Evolutionary conservation across 2,888 invertebrate genomes (phyloP).

Genomic region (Amphipyra tragopoginis): DNA sequence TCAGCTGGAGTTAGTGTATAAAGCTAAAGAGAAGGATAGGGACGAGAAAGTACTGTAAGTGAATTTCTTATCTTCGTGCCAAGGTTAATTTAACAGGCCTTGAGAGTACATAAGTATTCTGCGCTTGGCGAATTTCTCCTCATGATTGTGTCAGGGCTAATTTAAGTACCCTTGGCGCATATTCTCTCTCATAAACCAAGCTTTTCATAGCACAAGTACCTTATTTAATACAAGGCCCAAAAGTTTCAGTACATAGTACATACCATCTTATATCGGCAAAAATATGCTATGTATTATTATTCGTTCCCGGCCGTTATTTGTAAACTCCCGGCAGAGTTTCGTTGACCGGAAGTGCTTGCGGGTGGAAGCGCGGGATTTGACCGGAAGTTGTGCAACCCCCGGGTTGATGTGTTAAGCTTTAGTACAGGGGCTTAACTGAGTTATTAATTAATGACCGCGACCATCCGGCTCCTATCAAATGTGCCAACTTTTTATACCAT

Average conservation of each 20-base stretch:
- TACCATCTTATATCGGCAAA: slow-evolving; percentile 42
- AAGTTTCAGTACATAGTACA: slow-evolving; percentile 13
- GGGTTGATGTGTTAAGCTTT: slow-evolving; percentile 84
- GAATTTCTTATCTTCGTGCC: slow-evolving; percentile 57
- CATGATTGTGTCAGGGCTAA: slow-evolving; percentile 64
- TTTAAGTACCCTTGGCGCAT: slow-evolving; percentile 59
- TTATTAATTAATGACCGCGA: slow-evolving; percentile 86
- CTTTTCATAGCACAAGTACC: slow-evolving; percentile 48
- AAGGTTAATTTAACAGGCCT: slow-evolving; percentile 60
- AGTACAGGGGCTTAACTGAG: slow-evolving; percentile 81
- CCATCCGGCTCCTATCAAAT: slow-evolving; percentile 76
- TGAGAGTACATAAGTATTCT: slow-evolving; percentile 56
- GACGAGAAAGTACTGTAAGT: slow-evolving; percentile 55
- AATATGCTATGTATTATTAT: slow-evolving; percentile 49
- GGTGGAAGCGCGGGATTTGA: slow-evolving; percentile 82
- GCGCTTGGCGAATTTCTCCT: slow-evolving; percentile 59
- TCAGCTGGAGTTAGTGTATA: slow-evolving; percentile 5
- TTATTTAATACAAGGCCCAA: slow-evolving; percentile 45
- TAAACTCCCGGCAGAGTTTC: slow-evolving; percentile 76
- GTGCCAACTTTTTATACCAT: slow-evolving; percentile 61
- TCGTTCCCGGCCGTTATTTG: slow-evolving; percentile 60
- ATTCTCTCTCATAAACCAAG: slow-evolving; percentile 52
- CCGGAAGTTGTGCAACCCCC: slow-evolving; percentile 83
- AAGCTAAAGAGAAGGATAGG: slow-evolving; percentile 28
- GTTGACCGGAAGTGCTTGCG: slow-evolving; percentile 84